Evolutionary conservation across 2,113 vertebrate species (phyloP), one percentile per base, ranked within the genome.

Genomic region (Pachyramphus minor): DNA sequence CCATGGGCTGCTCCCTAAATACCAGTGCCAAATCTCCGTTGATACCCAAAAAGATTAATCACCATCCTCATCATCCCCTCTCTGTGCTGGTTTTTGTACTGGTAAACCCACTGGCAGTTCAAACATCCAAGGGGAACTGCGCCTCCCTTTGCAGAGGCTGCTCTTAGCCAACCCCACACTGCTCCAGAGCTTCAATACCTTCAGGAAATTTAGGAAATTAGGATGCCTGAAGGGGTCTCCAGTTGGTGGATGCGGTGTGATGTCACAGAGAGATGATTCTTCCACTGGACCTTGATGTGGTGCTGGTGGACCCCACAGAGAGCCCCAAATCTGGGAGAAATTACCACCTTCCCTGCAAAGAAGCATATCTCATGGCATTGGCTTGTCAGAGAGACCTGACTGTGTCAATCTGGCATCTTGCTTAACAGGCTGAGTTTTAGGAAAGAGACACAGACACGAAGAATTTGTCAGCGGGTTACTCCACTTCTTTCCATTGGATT

Each of bases 241-340:
- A 18, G 13, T 28, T 84, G 33, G 41, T 89, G 68, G 39, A 62
- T 73, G 68, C 1, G 1, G 22, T 42, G 49, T 1, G 2, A 35
- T 84, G 37, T 60, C 82, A 77, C 0, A 0, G 55, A 81, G 59
- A 52, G 52, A 42, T 35, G 41, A 30, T 39, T 90, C 41, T 37
- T 90, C 30, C 2, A 0, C 23, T 0, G 1, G 45, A 14, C 5
- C 33, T 39, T 8, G 49, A 47, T 73, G 27, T 5, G 4, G 27
- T 1, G 1, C 60, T 41, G 53, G 23, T 33, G 19, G 18, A 24
- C 3, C 5, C 22, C 64, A 41, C 0, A 0, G 39, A 72, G 5
- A 72, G 7, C 11, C 25, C 35, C 16, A 7, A 72, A 56, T 44
- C 9, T 56, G 33, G 17, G 35, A 73, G 21, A 56, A 86, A 47